Conservation (phyloP, 2,797 vertebrate genomes). For the Megalops cyprinoides region DNA sequence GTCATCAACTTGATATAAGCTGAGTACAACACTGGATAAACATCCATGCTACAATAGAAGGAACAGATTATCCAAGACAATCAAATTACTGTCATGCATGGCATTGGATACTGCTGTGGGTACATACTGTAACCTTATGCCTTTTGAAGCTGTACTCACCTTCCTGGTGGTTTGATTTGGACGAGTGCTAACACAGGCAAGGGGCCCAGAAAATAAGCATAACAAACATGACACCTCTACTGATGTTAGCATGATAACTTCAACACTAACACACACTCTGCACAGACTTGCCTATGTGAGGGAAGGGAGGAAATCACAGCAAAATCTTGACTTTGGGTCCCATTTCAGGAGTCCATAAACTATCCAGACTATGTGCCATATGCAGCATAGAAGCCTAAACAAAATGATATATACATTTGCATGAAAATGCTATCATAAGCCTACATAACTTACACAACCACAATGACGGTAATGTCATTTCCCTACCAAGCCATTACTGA, state of each 20-base stretch:
- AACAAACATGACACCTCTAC: conserved; percentile 8
- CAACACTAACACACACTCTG: not conserved
- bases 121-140: not conserved
- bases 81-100: conserved; percentile 14
- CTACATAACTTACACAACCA: not conserved
- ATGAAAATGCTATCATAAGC: no score
- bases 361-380: not conserved
- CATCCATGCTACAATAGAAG: not conserved
- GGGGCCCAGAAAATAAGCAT: not conserved
- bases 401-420: no score
- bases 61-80: conserved; percentile 2
- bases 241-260: conserved; percentile 5
- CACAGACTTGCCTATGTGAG: not conserved
- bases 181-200: not conserved
- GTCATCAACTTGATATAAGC: no score
- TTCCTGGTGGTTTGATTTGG: conserved; percentile 8
- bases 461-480: not conserved
- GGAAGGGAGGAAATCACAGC: not conserved
- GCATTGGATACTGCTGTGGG: not conserved
- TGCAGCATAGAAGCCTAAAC: no score
- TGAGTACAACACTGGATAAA: not conserved
- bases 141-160: not conserved
- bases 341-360: not conserved
- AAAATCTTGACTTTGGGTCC: not conserved
- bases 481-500: not conserved